phyloP scores from a whole-genome alignment of 92 coral and sea anemone genomes.

The Palythoa grandiflora region DNA sequence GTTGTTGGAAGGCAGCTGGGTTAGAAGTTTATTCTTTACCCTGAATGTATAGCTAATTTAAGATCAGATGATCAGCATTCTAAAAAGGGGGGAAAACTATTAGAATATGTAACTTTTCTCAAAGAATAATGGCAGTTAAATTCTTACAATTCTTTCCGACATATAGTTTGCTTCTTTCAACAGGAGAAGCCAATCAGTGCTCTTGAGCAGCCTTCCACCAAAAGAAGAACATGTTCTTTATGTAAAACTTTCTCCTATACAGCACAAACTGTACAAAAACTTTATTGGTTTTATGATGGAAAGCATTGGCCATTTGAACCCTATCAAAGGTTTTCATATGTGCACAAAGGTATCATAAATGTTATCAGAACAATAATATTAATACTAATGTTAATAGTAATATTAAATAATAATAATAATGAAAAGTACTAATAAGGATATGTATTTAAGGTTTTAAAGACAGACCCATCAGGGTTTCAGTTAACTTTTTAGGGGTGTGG shows the following conservation, averaged over 20 bases:
- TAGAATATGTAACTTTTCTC: not conserved
- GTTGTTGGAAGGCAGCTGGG: conserved; percentile 72
- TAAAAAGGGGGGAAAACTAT: too few relatives aligned
- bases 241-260: conserved; percentile 85
- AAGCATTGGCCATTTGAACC: conserved; percentile 86
- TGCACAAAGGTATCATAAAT: conserved; percentile 82
- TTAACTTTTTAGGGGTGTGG: too few relatives aligned
- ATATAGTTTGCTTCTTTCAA: conserved; percentile 16
- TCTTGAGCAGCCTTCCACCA: conserved; percentile 73
- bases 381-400: not conserved
- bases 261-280: conserved; percentile 78
- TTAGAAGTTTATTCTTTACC: conserved; percentile 57
- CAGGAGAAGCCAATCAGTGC: conserved; percentile 94
- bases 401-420: too few relatives aligned
- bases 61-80: too few relatives aligned
- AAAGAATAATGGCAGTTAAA: too few relatives aligned
- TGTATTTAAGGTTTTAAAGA: too few relatives aligned
- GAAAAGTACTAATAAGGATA: too few relatives aligned
- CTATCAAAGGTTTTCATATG: conserved; percentile 89
- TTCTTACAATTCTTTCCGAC: not conserved
- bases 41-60: too few relatives aligned
- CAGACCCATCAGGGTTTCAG: too few relatives aligned
- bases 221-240: conserved; percentile 89
- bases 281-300: conserved; percentile 69
- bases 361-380: not conserved